phyloP scores from a whole-genome alignment of 1,140 invertebrate genomes.

The Maconellicoccus hirsutus region DNA sequence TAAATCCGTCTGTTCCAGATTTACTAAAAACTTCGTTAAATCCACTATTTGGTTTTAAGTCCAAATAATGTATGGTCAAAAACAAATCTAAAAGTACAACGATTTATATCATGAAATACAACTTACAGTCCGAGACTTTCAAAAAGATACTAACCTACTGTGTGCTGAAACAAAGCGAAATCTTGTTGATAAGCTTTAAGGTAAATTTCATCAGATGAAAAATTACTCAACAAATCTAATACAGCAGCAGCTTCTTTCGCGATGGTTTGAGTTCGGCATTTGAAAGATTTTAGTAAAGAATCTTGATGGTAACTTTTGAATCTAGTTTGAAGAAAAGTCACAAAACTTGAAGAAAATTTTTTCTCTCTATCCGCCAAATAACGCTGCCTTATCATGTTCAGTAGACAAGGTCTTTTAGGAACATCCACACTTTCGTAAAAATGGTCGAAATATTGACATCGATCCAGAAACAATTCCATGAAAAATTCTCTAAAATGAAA shows the following conservation, averaged over 20 bases:
- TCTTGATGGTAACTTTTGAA: conserved; percentile 11
- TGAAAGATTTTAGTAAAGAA: not conserved
- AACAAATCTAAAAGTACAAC: not conserved
- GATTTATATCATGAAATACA: not conserved
- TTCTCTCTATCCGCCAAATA: not conserved
- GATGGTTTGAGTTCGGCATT: not conserved
- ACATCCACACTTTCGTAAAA: conserved; percentile 1
- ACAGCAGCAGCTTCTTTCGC: conserved; percentile 10
- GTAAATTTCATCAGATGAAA: conserved; percentile 11
- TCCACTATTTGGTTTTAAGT: not conserved
- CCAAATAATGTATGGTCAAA: not conserved
- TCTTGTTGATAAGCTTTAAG: conserved; percentile 9
- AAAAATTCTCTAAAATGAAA: conserved; percentile 4
- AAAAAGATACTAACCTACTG: not conserved
- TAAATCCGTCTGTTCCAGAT: not conserved
- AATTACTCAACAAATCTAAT: conserved; percentile 8
- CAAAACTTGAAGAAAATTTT: conserved; percentile 14
- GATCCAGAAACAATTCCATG: conserved; percentile 2
- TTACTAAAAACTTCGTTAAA: conserved; percentile 2
- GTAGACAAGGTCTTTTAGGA: conserved; percentile 4
- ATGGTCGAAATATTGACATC: conserved; percentile 6
- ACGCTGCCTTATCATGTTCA: not conserved
- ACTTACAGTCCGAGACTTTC: too few relatives aligned
- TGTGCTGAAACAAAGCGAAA: not conserved
- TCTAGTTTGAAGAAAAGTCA: not conserved